Evolutionary conservation across 2,888 invertebrate species (phyloP), one percentile per base, ranked within the genome.

Genomic region (Anoncus sp.): DNA sequence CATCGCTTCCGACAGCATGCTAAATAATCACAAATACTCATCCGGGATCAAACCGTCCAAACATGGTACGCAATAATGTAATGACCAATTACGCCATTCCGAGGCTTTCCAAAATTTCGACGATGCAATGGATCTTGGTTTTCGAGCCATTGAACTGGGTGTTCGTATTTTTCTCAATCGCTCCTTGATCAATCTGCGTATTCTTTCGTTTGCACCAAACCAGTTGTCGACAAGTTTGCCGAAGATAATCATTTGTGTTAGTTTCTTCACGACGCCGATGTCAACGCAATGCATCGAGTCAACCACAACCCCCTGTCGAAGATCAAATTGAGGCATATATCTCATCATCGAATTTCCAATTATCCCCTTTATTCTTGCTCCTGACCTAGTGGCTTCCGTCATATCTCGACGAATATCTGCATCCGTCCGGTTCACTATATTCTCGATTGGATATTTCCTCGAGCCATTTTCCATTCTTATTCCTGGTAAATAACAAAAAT

Each of bases 271-370:
- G n/a, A n/a, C n/a, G n/a, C n/a, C n/a, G n/a, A n/a, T n/a, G n/a
- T n/a, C n/a, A n/a, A 74, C 59, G 38, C 45, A 53, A 67, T 60
- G 74, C 74, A 74, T 67, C 6, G 66, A 38, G 18, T 74, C 66
- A 14, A 67, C 66, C 7, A 72, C 51, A 18, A 65, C 27, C 24
- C 63, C 72, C 55, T 35, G 53, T 14, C 31, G 45, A 22, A 65
- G 31, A 55, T 65, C 53, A 22, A 73, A 73, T 35, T 27, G 4
- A 12, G 55, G 62, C 18, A 62, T 22, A 24, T 53, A 45, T 24
- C 40, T 43, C 22, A 62, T 20, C 22, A 20, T 2, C 14, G 62
- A 53, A 31, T 40, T 10, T 7, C 51, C 47, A 63, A 53, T 63
- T 22, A 63, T 20, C 40, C 38, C 59, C 40, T 40, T 59, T n/a